Conservation (phyloP, 2,888 invertebrate species). For the Agrochola lota region DNA sequence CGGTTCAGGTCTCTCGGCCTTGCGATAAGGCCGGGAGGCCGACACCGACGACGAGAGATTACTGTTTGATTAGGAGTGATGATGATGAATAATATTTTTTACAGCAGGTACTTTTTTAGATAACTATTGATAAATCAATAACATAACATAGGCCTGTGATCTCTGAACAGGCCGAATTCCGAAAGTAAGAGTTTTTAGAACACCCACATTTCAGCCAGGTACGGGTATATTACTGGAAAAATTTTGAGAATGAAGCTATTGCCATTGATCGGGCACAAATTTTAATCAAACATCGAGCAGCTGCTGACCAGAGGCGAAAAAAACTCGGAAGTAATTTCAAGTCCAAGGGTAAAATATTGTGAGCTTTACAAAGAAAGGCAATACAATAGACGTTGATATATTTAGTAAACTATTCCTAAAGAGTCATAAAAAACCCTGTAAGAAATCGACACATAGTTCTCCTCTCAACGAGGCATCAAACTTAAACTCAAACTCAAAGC, state of each 20-base stretch:
- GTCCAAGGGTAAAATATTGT: not conserved
- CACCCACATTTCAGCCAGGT: not conserved
- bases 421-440: no score
- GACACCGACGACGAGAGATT: slow-evolving; percentile 22
- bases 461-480: no score
- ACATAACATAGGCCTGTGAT: not conserved
- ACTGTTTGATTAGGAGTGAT: slow-evolving; percentile 25
- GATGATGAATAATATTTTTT: slow-evolving; percentile 32
- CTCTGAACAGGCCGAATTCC: no score
- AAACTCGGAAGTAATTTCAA: not conserved
- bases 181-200: not conserved
- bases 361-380: not conserved
- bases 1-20: slow-evolving; percentile 43
- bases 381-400: no score
- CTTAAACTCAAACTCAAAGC: no score
- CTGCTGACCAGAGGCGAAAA: no score
- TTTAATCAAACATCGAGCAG: not conserved
- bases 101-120: no score
- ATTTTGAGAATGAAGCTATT: no score
- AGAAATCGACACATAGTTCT: no score
- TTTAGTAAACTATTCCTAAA: no score
- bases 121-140: not conserved
- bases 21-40: slow-evolving; percentile 30
- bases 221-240: not conserved
- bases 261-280: not conserved